Evolutionary conservation across 2,888 invertebrate species (phyloP).

Genomic region (Erpobdella octoculata): DNA sequence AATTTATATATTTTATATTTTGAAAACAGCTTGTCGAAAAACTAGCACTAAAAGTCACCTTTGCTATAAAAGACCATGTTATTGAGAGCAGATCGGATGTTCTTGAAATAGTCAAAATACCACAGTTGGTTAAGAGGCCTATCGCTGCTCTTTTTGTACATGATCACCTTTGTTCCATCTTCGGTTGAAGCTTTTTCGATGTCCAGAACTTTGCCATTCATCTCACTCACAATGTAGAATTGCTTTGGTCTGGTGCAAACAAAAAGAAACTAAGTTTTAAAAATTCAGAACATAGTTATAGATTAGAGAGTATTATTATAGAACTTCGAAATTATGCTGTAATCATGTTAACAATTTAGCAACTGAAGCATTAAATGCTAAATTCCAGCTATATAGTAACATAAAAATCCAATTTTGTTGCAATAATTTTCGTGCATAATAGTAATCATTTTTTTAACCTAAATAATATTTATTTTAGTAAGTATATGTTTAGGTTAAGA

Average conservation of each 20-base stretch:
- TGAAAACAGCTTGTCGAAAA: not conserved
- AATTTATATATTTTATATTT: not conserved
- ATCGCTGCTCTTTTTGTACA: constrained; percentile 19
- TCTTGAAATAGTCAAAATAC: constrained; percentile 31
- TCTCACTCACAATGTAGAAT: constrained; percentile 31
- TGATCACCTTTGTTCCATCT: constrained; percentile 19
- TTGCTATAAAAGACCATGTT: constrained; percentile 28
- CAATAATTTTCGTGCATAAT: too few relatives aligned
- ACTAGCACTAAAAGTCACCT: constrained; percentile 18
- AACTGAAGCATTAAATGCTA: not conserved
- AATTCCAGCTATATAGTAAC: not conserved
- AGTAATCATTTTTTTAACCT: too few relatives aligned
- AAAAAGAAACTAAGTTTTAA: too few relatives aligned
- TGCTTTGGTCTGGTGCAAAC: constrained; percentile 11
- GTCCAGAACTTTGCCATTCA: constrained; percentile 31
- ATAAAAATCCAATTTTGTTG: not conserved
- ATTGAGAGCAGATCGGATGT: constrained; percentile 30
- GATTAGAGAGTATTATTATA: too few relatives aligned
- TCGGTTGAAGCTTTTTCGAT: constrained; percentile 10
- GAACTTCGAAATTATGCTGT: too few relatives aligned
- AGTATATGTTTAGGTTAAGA: too few relatives aligned
- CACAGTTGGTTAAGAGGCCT: constrained; percentile 30
- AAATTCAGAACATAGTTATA: too few relatives aligned
- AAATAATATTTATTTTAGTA: too few relatives aligned
- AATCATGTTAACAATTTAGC: not conserved